phyloP scores from a whole-genome alignment of 2,113 vertebrate genomes.

The Glareola pratincola region DNA sequence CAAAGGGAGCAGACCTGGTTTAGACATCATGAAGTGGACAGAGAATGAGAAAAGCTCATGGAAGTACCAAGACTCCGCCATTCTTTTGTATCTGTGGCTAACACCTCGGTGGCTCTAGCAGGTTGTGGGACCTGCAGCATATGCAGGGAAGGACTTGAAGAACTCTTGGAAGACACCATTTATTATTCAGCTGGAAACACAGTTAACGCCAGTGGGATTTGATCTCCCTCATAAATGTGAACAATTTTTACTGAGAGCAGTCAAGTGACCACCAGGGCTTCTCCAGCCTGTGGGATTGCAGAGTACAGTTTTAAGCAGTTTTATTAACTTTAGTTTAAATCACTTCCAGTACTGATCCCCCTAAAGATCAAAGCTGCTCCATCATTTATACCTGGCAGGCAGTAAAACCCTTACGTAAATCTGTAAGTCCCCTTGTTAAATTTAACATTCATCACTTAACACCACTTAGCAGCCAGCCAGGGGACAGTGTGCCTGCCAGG shows the following conservation, averaged over 20 bases:
- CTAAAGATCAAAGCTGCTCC: conserved; percentile 64
- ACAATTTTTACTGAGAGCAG: conserved; percentile 61
- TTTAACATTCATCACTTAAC: conserved; percentile 70
- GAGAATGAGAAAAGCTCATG: background rate
- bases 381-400: conserved; percentile 66
- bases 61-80: background rate
- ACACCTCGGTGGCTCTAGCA: background rate
- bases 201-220: background rate
- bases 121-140: background rate
- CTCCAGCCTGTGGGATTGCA: conserved; percentile 33
- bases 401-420: conserved; percentile 68
- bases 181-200: conserved; percentile 54
- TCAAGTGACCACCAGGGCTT: conserved; percentile 48
- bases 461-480: conserved; percentile 38
- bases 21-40: background rate
- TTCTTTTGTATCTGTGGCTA: background rate
- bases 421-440: conserved; percentile 61
- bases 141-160: background rate
- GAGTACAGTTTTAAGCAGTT: conserved; percentile 51
- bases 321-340: conserved; percentile 69
- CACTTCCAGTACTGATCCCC: conserved; percentile 50
- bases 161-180: conserved; percentile 30
- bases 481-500: background rate
- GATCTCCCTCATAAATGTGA: conserved; percentile 54
- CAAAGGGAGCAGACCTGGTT: background rate